phyloP scores from a whole-genome alignment of 2,888 invertebrate genomes.

The Pandemis corylana region DNA sequence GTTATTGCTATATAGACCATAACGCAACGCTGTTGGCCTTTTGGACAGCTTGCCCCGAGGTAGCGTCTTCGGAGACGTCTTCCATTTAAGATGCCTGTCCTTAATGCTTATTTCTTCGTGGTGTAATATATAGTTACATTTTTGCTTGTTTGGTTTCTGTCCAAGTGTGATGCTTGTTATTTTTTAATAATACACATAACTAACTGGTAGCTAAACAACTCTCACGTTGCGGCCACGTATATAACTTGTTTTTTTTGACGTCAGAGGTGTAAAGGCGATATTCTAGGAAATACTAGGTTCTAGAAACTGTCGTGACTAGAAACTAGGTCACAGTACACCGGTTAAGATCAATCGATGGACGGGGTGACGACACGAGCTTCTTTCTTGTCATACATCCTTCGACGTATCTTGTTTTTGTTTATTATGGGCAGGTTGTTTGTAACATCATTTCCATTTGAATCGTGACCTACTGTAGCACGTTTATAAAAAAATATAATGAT shows the following conservation, averaged over 20 bases:
- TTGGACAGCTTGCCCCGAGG: too few species aligned
- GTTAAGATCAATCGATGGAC: conserved; percentile 60
- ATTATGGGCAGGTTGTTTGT: not conserved
- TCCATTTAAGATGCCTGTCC: too few species aligned
- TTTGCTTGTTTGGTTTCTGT: too few species aligned
- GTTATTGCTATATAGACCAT: too few species aligned
- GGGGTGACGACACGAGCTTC: conserved; percentile 29
- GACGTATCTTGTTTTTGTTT: not conserved
- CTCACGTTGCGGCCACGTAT: not conserved
- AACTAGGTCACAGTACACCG: conserved; percentile 56
- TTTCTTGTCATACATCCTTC: conserved; percentile 9
- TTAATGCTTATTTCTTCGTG: too few species aligned
- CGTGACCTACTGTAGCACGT: not conserved
- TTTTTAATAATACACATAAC: too few species aligned
- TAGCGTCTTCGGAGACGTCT: too few species aligned
- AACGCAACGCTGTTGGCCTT: too few species aligned
- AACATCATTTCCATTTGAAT: not conserved
- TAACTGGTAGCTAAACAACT: too few species aligned
- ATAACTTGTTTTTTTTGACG: not conserved
- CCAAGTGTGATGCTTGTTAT: too few species aligned
- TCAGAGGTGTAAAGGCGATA: not conserved
- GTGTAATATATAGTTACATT: too few species aligned
- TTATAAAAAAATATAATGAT: not conserved
- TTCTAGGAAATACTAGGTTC: conserved; percentile 31
- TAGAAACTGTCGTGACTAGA: conserved; percentile 27